These are phyloP conservation scores for Athrips mouffetella DNA, from an alignment of 2,888 invertebrate genomes.

Conservation along the genomic window DNA sequence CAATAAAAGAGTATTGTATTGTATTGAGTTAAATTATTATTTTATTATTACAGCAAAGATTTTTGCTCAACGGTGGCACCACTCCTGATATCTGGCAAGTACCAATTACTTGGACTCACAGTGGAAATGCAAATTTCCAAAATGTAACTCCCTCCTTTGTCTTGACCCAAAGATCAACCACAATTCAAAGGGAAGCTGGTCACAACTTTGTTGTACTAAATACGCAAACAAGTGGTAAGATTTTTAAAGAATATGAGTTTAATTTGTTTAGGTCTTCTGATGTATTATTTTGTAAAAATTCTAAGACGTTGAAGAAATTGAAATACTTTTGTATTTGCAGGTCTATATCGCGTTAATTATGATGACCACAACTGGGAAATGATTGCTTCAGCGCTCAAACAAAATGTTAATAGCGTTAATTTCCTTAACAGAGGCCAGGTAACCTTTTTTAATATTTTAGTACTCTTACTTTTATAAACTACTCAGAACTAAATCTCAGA, in stretches of 20 bases:
- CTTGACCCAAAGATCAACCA: constrained; percentile 31
- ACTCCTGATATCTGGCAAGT: constrained; percentile 52
- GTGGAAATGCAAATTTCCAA: constrained; percentile 51
- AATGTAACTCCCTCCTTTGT: constrained; percentile 53
- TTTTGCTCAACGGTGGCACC: constrained; percentile 40
- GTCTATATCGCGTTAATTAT: constrained; percentile 84
- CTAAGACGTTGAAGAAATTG: no score
- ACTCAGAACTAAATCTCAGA: no score
- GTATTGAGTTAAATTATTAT: no score
- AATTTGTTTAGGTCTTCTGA: not conserved
- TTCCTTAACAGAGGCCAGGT: constrained; percentile 87
- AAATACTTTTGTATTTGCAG: constrained; percentile 44
- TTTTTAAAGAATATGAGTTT: not conserved
- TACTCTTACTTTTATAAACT: no score
- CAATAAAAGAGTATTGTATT: no score
- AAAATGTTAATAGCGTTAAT: constrained; percentile 70
- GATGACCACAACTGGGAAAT: constrained; percentile 76
- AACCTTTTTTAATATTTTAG: constrained; percentile 3
- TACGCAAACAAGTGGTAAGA: constrained; percentile 58
- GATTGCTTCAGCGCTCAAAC: constrained; percentile 67
- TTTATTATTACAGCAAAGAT: constrained; percentile 47
- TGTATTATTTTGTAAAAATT: not conserved
- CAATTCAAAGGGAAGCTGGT: constrained; percentile 38
- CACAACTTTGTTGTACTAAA: constrained; percentile 80
- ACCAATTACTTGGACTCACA: constrained; percentile 64